Base-by-base conservation (phyloP, 1,140 invertebrate genomes). In the Potamilus streckersoni region DNA sequence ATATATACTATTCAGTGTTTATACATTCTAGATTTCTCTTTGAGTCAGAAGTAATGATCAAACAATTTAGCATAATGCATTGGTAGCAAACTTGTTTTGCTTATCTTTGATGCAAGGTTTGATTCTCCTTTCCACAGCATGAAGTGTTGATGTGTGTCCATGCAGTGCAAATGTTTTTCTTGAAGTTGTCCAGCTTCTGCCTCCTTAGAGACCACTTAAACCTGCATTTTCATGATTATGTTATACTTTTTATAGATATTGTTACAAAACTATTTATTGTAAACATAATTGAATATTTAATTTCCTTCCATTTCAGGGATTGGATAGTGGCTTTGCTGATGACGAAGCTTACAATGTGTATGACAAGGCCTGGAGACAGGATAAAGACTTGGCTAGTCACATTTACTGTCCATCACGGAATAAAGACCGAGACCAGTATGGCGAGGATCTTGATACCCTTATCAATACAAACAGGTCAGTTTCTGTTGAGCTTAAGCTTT, bases 271-370 rank as follows among this genome's bases (percentile, higher is more conserved):
- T 6, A 17, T 57, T 17, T 13, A 55, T 69, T 49, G 31, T n/a
- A 56, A 19, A 17, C 27, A 19, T 58, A 20, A 27, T 31, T 20
- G 16, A 58, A 58, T 8, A n/a, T 61, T 56, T 15, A 63, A 19
- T 38, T 38, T 55, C 20, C n/a, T 70, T 66, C 17, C 65, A 20
- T 78, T 85, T 19, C 79, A 91, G 89, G 98, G 98, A 68, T 95
- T 99, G 93, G 97, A 97, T 85, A 95, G 94, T 85, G 98, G 98
- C 13, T 99, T 97, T 91, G 97, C 94, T 8, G 97, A 99, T 85
- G 98, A 99, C 84, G 98, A 99, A 84, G 95, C 95, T 0, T 99
- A 99, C 90, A 97, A 96, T 90, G 97, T 99, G 0, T 99, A 99
- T 89, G 97, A 99, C 88, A 97, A 98, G 89, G 90, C 92, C 17